These are phyloP conservation scores for Amia ocellicauda DNA, from an alignment of 2,113 vertebrate species.

Conservation along the genomic window DNA sequence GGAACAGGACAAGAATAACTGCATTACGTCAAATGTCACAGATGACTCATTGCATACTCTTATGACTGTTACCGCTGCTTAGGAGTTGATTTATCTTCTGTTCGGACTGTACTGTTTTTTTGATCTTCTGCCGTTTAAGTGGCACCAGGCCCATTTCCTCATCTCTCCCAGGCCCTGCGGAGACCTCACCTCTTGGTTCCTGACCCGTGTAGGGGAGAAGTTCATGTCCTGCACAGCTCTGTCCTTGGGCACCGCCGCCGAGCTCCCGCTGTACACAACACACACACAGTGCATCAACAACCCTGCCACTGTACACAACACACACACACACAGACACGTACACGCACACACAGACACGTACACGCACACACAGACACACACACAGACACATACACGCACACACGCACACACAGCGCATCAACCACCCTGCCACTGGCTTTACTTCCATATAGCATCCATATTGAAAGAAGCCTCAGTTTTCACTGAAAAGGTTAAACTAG, in stretches of 20 bases:
- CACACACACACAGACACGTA: background rate
- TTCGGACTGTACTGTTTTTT: too few relatives aligned
- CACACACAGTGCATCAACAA: constrained; percentile 12
- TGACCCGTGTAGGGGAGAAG: constrained; percentile 29
- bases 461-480: too few relatives aligned
- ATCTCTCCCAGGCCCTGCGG: too few relatives aligned
- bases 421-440: too few relatives aligned
- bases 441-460: too few relatives aligned
- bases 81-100: too few relatives aligned
- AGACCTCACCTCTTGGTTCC: constrained; percentile 37
- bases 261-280: background rate
- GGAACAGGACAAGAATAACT: constrained; percentile 17
- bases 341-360: too few relatives aligned
- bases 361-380: background rate
- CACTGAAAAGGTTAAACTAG: too few relatives aligned
- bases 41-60: constrained; percentile 2
- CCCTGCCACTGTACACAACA: background rate
- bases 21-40: background rate
- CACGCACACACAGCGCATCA: too few relatives aligned
- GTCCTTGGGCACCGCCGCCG: constrained; percentile 36
- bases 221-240: constrained; percentile 27
- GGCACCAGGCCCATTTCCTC: too few relatives aligned
- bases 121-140: too few relatives aligned
- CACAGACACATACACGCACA: background rate
- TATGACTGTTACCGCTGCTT: too few relatives aligned